Evolutionary conservation across 2,113 vertebrate genomes (phyloP).

Genomic region (Xenus cinereus): DNA sequence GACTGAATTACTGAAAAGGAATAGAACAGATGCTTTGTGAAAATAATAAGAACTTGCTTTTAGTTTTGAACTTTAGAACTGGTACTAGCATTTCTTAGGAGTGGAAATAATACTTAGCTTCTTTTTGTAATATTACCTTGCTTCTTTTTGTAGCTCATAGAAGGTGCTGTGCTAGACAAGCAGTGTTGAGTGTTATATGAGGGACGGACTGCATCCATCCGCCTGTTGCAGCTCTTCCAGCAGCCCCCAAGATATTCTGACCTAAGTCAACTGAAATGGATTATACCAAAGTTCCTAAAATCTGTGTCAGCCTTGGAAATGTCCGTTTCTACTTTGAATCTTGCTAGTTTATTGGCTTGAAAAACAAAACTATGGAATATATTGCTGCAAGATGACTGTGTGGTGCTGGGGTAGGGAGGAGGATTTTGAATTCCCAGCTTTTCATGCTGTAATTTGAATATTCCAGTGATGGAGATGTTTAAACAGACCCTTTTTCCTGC

Average conservation of each 20-base stretch:
- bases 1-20: not conserved
- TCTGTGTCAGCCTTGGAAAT: not conserved
- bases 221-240: not conserved
- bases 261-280: not conserved
- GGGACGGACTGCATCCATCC: not conserved
- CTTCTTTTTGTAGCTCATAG: not conserved
- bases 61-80: not conserved
- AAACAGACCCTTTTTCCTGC: not conserved
- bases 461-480: not conserved
- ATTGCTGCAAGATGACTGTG: not conserved
- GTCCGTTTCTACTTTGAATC: not conserved
- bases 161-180: not conserved
- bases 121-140: not conserved
- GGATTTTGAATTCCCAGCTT: not conserved
- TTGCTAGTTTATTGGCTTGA: not conserved
- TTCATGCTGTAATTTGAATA: not conserved
- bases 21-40: not conserved
- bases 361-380: not conserved
- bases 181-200: accelerated
- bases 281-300: not conserved
- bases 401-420: not conserved
- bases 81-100: not conserved
- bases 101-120: not conserved
- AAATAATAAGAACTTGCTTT: not conserved
- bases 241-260: not conserved